Evolutionary conservation across 2,113 vertebrate species (phyloP), one percentile per base, ranked within the genome.

Genomic region (Gymnorhina tibicen): DNA sequence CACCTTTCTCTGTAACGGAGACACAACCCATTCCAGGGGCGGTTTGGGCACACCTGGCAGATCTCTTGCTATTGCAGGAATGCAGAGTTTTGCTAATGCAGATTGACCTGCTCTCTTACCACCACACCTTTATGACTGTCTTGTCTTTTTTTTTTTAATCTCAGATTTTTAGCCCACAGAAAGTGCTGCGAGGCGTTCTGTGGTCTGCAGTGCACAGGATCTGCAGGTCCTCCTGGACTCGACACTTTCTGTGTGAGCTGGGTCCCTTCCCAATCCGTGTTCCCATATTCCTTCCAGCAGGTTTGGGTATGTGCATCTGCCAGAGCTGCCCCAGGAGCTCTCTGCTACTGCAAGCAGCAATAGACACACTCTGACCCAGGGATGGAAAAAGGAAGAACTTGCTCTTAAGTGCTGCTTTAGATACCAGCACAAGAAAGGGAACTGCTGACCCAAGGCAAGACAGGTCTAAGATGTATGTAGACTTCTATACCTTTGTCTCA

Each of bases 11-110:
- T 53, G n/a, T 63, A 83, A 22, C 27, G 49, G 19, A 46, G 19
- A 37, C 20, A 75, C 56, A 77, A 27, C 6, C 16, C 3, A 0
- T 78, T 85, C 68, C 66, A 30, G 24, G 56, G 13, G 10, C 75
- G 39, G 32, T 89, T 75, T 75, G 69, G 87, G 81, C 35, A 85
- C 47, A 95, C 23, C 69, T 87, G 87, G 42, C 42, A 63, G 59
- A 47, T 62, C 78, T 70, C 41, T 69, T 62, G 24, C 47, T 84
- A 10, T 67, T 55, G 39, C 14, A 66, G 46, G 41, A 69, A 69
- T 41, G 63, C n/a, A n/a, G 63, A 39, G 41, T 64, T 77, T 81
- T 24, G 30, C 69, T 78, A 67, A 63, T 5, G 1, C 55, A 39
- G 46, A 55, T 42, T 77, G 42, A 66, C 33, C 37, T 62, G 30